Evolutionary conservation across 1,140 invertebrate species (phyloP).

Genomic region (Melanaphis sacchari): DNA sequence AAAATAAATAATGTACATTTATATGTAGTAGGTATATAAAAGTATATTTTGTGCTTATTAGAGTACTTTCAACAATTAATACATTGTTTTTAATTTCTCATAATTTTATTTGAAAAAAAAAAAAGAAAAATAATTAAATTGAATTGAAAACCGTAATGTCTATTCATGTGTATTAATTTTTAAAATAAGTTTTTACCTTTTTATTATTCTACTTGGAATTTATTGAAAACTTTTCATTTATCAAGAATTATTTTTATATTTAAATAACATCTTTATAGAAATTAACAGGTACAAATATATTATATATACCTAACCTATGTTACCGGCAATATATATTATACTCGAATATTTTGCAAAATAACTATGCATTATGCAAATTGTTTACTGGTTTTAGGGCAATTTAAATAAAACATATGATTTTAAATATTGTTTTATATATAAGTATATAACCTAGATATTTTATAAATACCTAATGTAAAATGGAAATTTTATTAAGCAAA

Average conservation of each 20-base stretch:
- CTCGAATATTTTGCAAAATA: too few species aligned
- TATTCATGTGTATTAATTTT: constrained; percentile 8
- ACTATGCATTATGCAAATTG: too few species aligned
- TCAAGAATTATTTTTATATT: not conserved
- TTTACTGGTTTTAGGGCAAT: too few species aligned
- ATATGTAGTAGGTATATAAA: not conserved
- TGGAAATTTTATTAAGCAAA: too few species aligned
- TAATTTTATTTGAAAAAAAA: not conserved
- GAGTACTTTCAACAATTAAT: not conserved
- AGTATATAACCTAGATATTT: too few species aligned
- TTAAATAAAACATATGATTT: too few species aligned
- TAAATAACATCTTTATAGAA: not conserved
- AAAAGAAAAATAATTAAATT: not conserved
- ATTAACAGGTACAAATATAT: not conserved
- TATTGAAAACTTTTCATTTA: not conserved
- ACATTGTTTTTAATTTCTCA: not conserved
- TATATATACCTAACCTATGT: too few species aligned
- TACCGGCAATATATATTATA: too few species aligned
- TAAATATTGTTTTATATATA: too few species aligned
- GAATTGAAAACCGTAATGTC: not conserved
- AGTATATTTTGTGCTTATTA: not conserved
- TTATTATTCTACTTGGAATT: not conserved
- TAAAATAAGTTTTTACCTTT: not conserved
- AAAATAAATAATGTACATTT: not conserved
- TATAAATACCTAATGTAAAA: too few species aligned